Conservation (phyloP, 2,797 vertebrate genomes). For the Spinus olivaceus region DNA sequence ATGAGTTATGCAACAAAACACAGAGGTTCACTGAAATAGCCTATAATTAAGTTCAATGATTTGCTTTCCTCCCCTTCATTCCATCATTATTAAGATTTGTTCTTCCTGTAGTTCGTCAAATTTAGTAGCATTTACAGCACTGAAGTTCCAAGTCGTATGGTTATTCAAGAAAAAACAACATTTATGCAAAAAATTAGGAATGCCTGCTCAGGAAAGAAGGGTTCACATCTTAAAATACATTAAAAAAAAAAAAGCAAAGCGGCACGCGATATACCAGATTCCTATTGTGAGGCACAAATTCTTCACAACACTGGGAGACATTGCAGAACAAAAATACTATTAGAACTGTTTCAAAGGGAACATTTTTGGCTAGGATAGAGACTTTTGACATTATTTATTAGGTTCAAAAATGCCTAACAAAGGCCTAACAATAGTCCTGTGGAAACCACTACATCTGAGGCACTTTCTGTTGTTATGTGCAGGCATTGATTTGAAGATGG, state of each 20-base stretch:
- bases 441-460: constrained; percentile 85
- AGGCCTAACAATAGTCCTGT: constrained; percentile 77
- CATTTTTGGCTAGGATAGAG: constrained; percentile 80
- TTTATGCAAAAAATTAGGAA: constrained; percentile 2
- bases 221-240: neutral
- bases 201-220: neutral
- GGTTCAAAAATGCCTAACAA: constrained; percentile 83
- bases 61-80: constrained; percentile 21
- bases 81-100: constrained; percentile 6
- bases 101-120: neutral
- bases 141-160: neutral
- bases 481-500: constrained; percentile 80
- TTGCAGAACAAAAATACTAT: constrained; percentile 84
- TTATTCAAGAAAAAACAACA: neutral
- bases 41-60: neutral
- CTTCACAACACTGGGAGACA: constrained; percentile 86
- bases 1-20: constrained; percentile 43
- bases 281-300: constrained; percentile 80
- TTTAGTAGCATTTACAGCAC: constrained; percentile 29
- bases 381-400: constrained; percentile 92
- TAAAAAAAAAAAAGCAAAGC: neutral
- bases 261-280: constrained; percentile 82
- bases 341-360: constrained; percentile 88
- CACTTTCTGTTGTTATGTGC: constrained; percentile 76
- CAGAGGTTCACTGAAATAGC: neutral